Evolutionary conservation across 2,888 invertebrate species (phyloP), one percentile per base, ranked within the genome.

Genomic region (Dryobotodes eremita): DNA sequence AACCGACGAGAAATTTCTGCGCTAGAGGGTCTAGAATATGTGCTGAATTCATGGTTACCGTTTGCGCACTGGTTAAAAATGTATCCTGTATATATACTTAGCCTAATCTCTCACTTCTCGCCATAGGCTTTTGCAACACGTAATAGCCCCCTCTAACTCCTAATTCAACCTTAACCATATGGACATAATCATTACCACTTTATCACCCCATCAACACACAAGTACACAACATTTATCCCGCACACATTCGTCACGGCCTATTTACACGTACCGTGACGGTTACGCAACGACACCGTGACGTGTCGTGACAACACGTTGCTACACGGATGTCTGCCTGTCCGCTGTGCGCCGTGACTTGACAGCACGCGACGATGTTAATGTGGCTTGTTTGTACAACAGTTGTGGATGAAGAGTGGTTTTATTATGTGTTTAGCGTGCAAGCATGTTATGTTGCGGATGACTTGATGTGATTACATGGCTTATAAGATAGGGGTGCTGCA

Each of bases 261-360:
- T 84, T 86, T 77, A 73, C 86, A 72, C 31, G 83, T n/a, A 68
- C 79, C 84, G 84, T 86, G 65, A 76, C 87, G 76, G n/a, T 84
- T 71, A 71, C 74, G 87, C 57, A 79, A 86, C 76, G 84, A n/a
- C 68, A 75, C 55, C 72, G 86, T 74, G 75, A 70, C 79, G 71
- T 13, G 62, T 75, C 62, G 77, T 82, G 86, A 64, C 83, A n/a
- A 72, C 57, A 6, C 31, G 79, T 86, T 86, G 57, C 79, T 79
- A 82, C 87, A 83, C 85, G 87, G 87, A 89, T 88, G 85, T 82
- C 42, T 84, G 86, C 61, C 65, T 77, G 86, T 79, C 69, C 69
- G 81, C 82, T 61, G 69, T 31, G 23, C 59, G 70, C 72, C 85
- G 87, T 88, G 89, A 89, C 87, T 81, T 42, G 65, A 6, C 23